Conservation (phyloP, 2,113 vertebrate genomes). For the Salvelinus namaycush region DNA sequence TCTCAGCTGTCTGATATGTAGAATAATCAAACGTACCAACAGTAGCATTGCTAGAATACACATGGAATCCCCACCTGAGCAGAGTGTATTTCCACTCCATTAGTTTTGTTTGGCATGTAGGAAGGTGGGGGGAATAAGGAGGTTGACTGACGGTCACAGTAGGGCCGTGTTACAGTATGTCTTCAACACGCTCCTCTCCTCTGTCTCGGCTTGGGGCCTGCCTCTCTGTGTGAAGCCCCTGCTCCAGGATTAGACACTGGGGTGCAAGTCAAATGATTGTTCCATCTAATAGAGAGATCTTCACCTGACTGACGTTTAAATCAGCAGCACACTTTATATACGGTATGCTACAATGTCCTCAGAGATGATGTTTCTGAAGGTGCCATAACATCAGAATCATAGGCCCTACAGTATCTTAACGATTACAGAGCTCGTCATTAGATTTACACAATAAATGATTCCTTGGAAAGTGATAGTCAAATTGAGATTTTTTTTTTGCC, state of each 20-base stretch:
- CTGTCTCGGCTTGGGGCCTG: slow-evolving; percentile 53
- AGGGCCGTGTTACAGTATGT: slow-evolving; percentile 56
- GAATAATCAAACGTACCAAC: no score
- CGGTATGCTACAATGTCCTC: background rate
- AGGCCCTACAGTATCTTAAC: background rate
- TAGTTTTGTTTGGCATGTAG: slow-evolving; percentile 49
- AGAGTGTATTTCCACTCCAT: slow-evolving; percentile 36
- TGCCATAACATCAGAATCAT: background rate
- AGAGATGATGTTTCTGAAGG: background rate
- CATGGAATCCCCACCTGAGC: no score
- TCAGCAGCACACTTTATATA: slow-evolving; percentile 11
- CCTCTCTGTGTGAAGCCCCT: slow-evolving; percentile 61
- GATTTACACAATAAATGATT: no score
- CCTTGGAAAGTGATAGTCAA: no score
- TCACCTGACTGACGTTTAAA: slow-evolving; percentile 63
- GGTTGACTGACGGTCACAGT: slow-evolving; percentile 43
- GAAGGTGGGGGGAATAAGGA: slow-evolving; percentile 34
- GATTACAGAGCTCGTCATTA: background rate
- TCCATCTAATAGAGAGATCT: slow-evolving; percentile 53
- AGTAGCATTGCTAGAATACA: no score
- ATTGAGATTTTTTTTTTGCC: no score
- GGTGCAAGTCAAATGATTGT: slow-evolving; percentile 62
- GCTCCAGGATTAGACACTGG: slow-evolving; percentile 60
- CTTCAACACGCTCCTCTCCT: slow-evolving; percentile 53
- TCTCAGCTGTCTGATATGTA: no score